phyloP scores from a whole-genome alignment of 2,888 invertebrate genomes.

The Leucania comma region DNA sequence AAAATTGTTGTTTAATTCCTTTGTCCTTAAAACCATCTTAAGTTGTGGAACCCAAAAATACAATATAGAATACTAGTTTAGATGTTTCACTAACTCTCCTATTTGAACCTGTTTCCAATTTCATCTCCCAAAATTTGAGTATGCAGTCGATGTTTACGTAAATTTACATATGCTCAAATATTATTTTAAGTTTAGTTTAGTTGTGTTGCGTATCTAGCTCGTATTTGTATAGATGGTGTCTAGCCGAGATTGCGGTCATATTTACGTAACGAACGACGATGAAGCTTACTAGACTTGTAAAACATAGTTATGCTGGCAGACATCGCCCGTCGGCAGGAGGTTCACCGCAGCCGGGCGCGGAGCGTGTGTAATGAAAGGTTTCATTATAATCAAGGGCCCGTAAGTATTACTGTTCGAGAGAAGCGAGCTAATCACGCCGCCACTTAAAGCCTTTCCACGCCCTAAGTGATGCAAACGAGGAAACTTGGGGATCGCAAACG shows the following conservation, averaged over 20 bases:
- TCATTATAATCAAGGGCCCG: conserved; percentile 75
- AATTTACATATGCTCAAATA: conserved; percentile 27
- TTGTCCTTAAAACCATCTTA: neutral
- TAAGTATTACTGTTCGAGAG: conserved; percentile 73
- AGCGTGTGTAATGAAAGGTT: conserved; percentile 69
- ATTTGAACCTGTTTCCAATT: conserved; percentile 20
- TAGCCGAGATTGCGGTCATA: conserved; percentile 44
- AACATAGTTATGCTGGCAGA: conserved; percentile 50
- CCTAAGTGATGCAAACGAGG: conserved; percentile 87
- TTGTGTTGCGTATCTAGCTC: conserved; percentile 12
- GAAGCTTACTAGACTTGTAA: conserved; percentile 52
- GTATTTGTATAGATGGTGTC: conserved; percentile 31
- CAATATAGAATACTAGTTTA: neutral
- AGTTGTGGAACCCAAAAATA: neutral
- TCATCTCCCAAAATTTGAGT: conserved; percentile 4
- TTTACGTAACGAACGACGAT: conserved; percentile 47
- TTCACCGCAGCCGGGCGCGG: conserved; percentile 46
- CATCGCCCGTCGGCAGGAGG: conserved; percentile 14
- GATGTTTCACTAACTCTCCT: neutral
- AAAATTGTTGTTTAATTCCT: neutral
- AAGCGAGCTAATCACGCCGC: conserved; percentile 80
- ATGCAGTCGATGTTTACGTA: conserved; percentile 30
- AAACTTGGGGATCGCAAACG: conserved; percentile 85
- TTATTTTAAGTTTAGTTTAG: conserved; percentile 16
- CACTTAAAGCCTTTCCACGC: conserved; percentile 82